Evolutionary conservation across 2,888 invertebrate species (phyloP), one percentile per base, ranked within the genome.

Genomic region (Nomada goodeniana): DNA sequence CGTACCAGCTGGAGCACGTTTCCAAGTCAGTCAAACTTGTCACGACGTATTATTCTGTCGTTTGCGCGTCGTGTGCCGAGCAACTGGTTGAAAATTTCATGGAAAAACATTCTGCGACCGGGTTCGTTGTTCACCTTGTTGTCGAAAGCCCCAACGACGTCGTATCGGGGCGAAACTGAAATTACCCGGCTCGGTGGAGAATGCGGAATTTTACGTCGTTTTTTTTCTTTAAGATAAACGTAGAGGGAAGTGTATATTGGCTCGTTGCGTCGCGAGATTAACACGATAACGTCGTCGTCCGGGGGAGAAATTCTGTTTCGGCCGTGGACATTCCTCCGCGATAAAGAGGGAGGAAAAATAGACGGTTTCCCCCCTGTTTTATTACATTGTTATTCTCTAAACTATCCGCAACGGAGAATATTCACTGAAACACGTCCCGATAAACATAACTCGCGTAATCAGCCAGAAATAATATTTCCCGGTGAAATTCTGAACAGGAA

Each of bases 281-380:
- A 74, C 73, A 80, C 73, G 80, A 84, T 72, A 71, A 84, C 69
- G 47, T 55, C 63, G 7, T 20, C 53, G 64, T 74, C 74, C 74
- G 15, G 36, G 64, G 65, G 80, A 69, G 53, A 75, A 84, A 84
- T 77, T 71, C 53, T 50, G 50, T 50, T 74, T 75, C 74, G 64
- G 60, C 18, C 52, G 23, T 50, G 64, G 47, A 72, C 75, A 80
- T 75, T 79, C 70, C 76, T 77, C 73, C 53, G 29, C 20, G 74
- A 44, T 42, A 29, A 70, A 42, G 76, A 57, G 26, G 83, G 20
- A 74, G 20, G 50, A 15, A 23, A 47, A 47, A 47, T 55, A 11
- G 36, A 15, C 5, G 11, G n/a, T 44, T 55, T 18, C 20, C 52
- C 59, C 20, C 53, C 18, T 75, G 29, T 57, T 70, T 63, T 76